A percentile compares a stretch with the other conserved stretches of the same genome.
Conservation (phyloP, 2,113 vertebrate species). For the Amphilophus citrinellus region DNA sequence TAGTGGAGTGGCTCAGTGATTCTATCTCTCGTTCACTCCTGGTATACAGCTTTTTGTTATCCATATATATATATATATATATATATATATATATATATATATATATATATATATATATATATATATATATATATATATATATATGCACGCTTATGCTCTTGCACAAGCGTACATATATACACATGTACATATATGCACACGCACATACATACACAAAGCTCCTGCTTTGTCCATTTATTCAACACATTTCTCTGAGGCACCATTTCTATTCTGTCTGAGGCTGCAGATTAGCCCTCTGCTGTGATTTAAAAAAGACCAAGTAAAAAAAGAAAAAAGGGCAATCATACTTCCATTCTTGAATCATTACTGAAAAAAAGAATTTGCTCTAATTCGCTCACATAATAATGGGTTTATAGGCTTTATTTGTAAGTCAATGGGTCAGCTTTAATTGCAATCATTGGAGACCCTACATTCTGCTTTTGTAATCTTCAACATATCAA, state of each 20-base stretch:
- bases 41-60: too few relatives aligned
- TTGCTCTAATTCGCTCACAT: conserved; percentile 50
- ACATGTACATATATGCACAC: too few relatives aligned
- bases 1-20: too few relatives aligned
- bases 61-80: too few relatives aligned
- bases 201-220: conserved; percentile 16
- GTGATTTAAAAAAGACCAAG: conserved; percentile 60
- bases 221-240: conserved; percentile 52
- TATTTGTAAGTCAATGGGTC: conserved; percentile 67
- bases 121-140: too few relatives aligned
- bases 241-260: conserved; percentile 52
- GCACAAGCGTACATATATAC: too few relatives aligned
- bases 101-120: too few relatives aligned
- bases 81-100: too few relatives aligned
- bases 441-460: conserved; percentile 68
- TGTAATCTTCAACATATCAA: conserved; percentile 63
- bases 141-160: too few relatives aligned
- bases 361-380: conserved; percentile 60
- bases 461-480: conserved; percentile 54
- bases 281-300: conserved; percentile 62
- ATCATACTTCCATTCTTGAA: conserved; percentile 66
- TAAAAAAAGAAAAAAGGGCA: conserved; percentile 43
- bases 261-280: conserved; percentile 51
- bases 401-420: conserved; percentile 67
- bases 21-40: too few relatives aligned